Base-by-base conservation (phyloP, 2,113 vertebrate genomes). In the Rhombomys opimus region DNA sequence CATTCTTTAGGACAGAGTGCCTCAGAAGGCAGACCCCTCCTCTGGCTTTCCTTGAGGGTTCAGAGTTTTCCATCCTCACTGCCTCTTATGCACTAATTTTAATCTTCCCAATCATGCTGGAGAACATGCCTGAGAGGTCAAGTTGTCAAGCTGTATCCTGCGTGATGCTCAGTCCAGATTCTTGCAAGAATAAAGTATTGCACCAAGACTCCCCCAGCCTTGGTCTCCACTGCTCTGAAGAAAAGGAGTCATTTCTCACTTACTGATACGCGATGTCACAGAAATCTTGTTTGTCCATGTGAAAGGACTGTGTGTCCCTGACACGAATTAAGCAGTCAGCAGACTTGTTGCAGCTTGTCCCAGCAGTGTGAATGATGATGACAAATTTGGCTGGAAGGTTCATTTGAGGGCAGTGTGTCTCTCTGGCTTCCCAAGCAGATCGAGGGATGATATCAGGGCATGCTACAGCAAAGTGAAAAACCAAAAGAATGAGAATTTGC, bases 241-340 rank as follows among this genome's bases (percentile, higher is more conserved):
- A 85, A 59, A 23, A 63, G 2, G 38, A 10, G 23, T 27, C 35
- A 5, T 5, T 50, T 23, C n/a, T 52, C 46, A 89, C 97, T 97
- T 94, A 98, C 97, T 98, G 92, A 78, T 98, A 98, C 4, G 65
- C 94, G 0, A 97, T 95, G 91, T 97, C 97, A 80, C 97, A 98
- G 75, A 96, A 98, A 52, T 89, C 7, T 88, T 2, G 25, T 2
- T 11, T 61, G 73, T 98, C 96, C 11, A 98, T 95, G 77, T 97
- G 97, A 59, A 52, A 96, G 38, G 96, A 96, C n/a, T 97, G 96
- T 50, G 41, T 95, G 10, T 95, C 77, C 52, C 72, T 93, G 38
- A 98, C 50, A 0, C 57, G 41, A 22, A 20, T 1, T 82, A 13
- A 73, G 50, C 97, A 98, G 38, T 94, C 96, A 1, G 7, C 14